Conservation (phyloP, 2,888 invertebrate genomes). For the Orthosia cruda region DNA sequence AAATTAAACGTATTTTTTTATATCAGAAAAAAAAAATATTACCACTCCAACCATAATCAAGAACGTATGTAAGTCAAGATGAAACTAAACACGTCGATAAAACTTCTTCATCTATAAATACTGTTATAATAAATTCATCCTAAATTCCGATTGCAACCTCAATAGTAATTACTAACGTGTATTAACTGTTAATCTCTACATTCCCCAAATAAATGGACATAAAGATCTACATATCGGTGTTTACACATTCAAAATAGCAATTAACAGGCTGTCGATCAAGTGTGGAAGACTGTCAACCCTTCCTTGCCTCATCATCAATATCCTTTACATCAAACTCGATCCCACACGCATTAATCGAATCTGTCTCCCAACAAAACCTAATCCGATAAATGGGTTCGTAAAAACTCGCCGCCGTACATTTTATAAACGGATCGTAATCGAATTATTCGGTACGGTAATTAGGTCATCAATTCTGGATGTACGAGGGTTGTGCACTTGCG, state of each 20-base stretch:
- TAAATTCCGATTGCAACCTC: neutral
- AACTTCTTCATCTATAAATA: too few relatives aligned
- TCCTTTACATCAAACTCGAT: constrained; percentile 67
- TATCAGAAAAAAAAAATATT: too few relatives aligned
- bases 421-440: constrained; percentile 53
- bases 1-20: too few relatives aligned
- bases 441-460: constrained; percentile 49
- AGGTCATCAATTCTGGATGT: constrained; percentile 41
- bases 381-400: constrained; percentile 59
- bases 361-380: constrained; percentile 68
- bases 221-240: constrained; percentile 42
- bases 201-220: constrained; percentile 44
- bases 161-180: neutral
- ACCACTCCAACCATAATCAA: too few relatives aligned
- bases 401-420: constrained; percentile 47
- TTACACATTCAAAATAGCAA: constrained; percentile 74
- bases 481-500: constrained; percentile 25
- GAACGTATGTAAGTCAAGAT: too few relatives aligned
- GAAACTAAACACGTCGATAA: too few relatives aligned
- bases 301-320: constrained; percentile 72
- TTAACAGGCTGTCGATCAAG: constrained; percentile 78
- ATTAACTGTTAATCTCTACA: constrained; percentile 8
- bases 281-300: constrained; percentile 65
- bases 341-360: constrained; percentile 72
- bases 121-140: neutral